Evolutionary conservation across 2,888 invertebrate species (phyloP), one percentile per base, ranked within the genome.

Genomic region (Pecten maximus): DNA sequence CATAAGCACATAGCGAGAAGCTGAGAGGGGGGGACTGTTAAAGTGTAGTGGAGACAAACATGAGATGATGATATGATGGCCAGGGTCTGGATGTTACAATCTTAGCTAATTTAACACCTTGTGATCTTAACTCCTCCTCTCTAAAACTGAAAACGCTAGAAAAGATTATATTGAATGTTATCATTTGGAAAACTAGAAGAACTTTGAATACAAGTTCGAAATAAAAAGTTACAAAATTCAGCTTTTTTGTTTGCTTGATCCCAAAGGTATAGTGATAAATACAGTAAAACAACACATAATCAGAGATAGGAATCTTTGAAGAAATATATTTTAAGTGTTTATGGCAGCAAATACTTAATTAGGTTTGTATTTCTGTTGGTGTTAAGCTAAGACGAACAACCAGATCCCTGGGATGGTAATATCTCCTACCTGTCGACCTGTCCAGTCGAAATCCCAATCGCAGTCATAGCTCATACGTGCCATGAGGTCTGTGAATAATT

Each of bases 401-500:
- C 74, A 74, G 74, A 74, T 74, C 74, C 74, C 74, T 74, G 12
- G 35, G 10, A 74, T 35, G 74, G 74, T 28, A 35, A 2, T n/a
- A 23, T 74, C 35, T 10, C 74, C 74, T 74, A 96, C 95, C 94
- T 96, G 96, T 91, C 95, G 92, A 88, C 96, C 96, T 50, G 96
- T 95, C 97, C 97, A 97, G 95, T 97, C 97, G 94, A 97, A 97
- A 90, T 96, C 95, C 95, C 96, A 96, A 93, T 97, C 96, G 93
- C 95, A 95, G 88, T 96, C 96, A 93, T 95, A 96, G 88, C 95
- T 95, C 94, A 96, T 96, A 91, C 95, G 95, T 88, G 95, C 95
- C 96, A 97, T 96, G 93, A 97, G 96, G 94, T 96, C 96, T 97
- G 98, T 98, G 97, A 99, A 99, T 97, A 99, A 98, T 97, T 98